These are phyloP conservation scores for Nasonovia ribisnigri DNA, from an alignment of 2,888 invertebrate species.

Conservation along the genomic window DNA sequence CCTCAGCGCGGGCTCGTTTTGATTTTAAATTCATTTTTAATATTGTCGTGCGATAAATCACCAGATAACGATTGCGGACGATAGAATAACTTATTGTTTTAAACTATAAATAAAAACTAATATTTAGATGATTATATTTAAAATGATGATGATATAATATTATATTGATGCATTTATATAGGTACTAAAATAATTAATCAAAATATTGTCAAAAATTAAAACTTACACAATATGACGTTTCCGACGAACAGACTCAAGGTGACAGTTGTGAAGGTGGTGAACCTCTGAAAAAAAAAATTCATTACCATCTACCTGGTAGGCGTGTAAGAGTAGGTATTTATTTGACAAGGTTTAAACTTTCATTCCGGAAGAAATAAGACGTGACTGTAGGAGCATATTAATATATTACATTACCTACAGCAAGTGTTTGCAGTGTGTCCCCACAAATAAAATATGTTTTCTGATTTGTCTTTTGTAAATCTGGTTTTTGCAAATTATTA, in stretches of 20 bases:
- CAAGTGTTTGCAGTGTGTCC: not conserved
- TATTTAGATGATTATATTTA: not conserved
- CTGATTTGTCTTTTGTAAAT: not conserved
- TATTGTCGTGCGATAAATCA: not conserved
- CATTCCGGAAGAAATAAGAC: conserved; percentile 59
- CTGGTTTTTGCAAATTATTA: not conserved
- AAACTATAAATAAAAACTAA: not conserved
- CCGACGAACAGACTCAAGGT: conserved; percentile 93
- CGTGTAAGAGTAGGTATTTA: not conserved
- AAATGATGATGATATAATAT: too few species aligned
- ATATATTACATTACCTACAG: not conserved
- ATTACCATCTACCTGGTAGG: conserved; percentile 15
- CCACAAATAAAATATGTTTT: not conserved
- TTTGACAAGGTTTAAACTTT: conserved; percentile 60
- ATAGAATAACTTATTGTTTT: not conserved
- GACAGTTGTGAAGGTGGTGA: conserved; percentile 92
- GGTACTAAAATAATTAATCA: not conserved
- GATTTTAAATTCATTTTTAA: not conserved
- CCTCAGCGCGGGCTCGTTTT: not conserved
- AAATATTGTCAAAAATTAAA: conserved; percentile 53
- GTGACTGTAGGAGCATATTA: not conserved
- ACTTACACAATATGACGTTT: conserved; percentile 91
- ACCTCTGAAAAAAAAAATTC: conserved; percentile 78
- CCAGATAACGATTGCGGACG: not conserved
- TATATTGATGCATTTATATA: not conserved